Conservation (phyloP, 2,797 vertebrate species). For the Cynodonichthys magdalenae region DNA sequence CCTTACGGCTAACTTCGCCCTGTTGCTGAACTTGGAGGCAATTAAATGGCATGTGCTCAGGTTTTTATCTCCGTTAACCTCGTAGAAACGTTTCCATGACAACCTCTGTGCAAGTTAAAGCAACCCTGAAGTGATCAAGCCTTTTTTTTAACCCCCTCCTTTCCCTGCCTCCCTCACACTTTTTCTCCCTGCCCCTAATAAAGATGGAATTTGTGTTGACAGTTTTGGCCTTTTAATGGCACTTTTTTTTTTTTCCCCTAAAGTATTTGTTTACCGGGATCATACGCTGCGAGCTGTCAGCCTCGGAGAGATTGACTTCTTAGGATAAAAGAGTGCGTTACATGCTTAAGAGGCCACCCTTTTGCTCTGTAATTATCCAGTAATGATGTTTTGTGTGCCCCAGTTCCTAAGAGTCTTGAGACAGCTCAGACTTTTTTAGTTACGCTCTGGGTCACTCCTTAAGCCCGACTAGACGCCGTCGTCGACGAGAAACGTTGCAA, state of each 20-base stretch:
- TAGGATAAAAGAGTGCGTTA: slow-evolving; percentile 94
- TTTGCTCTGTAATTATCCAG: slow-evolving; percentile 89
- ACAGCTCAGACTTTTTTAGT: slow-evolving; percentile 84
- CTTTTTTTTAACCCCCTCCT: slow-evolving; percentile 62
- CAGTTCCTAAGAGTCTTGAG: slow-evolving; percentile 78
- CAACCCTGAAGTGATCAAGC: slow-evolving; percentile 96
- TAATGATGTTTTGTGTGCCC: slow-evolving; percentile 87
- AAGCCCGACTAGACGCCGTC: slow-evolving; percentile 62
- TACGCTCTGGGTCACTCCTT: slow-evolving; percentile 80
- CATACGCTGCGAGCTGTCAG: slow-evolving; percentile 95
- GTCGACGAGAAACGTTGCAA: slow-evolving; percentile 60
- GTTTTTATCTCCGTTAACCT: slow-evolving; percentile 91
- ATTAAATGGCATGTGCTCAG: slow-evolving; percentile 92
- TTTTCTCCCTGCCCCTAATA: slow-evolving; percentile 66
- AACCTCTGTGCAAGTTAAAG: slow-evolving; percentile 97
- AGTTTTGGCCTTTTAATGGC: slow-evolving; percentile 98
- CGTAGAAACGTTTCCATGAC: slow-evolving; percentile 96
- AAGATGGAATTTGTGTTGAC: slow-evolving; percentile 98
- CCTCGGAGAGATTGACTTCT: slow-evolving; percentile 87
- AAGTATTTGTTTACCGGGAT: slow-evolving; percentile 98
- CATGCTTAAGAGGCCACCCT: slow-evolving; percentile 84
- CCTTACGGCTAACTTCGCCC: slow-evolving; percentile 79
- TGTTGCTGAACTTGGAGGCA: slow-evolving; percentile 89
- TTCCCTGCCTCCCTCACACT: slow-evolving; percentile 14
- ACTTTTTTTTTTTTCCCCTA: slow-evolving; percentile 88